These are phyloP conservation scores for Alosa sapidissima DNA, from an alignment of 2,797 vertebrate genomes.

Conservation along the genomic window DNA sequence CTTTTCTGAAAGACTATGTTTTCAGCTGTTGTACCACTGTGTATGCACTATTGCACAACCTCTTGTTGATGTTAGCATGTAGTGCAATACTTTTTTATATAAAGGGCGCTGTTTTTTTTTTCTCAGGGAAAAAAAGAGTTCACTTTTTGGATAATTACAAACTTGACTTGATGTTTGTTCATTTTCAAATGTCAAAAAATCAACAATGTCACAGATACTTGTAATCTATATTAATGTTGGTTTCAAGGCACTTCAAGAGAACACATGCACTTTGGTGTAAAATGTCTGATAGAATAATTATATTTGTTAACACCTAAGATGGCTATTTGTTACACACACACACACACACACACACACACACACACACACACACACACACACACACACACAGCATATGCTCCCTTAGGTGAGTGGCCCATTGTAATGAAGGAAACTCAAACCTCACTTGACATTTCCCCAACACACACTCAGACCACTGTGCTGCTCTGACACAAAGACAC, in stretches of 20 bases:
- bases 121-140: constrained; percentile 6
- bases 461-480: constrained; percentile 32
- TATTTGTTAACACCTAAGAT: not conserved
- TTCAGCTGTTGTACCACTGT: not conserved
- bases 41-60: not conserved
- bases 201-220: not conserved
- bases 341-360: not conserved
- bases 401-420: constrained; percentile 35
- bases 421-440: constrained; percentile 47
- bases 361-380: not conserved
- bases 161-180: not conserved
- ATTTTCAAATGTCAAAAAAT: not conserved
- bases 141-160: not conserved
- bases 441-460: constrained; percentile 44
- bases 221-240: not conserved
- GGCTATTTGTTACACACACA: not conserved
- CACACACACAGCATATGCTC: constrained; percentile 19
- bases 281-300: not conserved
- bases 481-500: not conserved
- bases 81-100: not conserved
- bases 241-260: not conserved
- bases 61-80: constrained; percentile 4
- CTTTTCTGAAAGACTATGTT: not conserved
- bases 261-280: not conserved
- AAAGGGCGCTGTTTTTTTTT: not conserved